Evolutionary conservation across 2,113 vertebrate species (phyloP), one percentile per base, ranked within the genome.

Genomic region (Lutjanus erythropterus): DNA sequence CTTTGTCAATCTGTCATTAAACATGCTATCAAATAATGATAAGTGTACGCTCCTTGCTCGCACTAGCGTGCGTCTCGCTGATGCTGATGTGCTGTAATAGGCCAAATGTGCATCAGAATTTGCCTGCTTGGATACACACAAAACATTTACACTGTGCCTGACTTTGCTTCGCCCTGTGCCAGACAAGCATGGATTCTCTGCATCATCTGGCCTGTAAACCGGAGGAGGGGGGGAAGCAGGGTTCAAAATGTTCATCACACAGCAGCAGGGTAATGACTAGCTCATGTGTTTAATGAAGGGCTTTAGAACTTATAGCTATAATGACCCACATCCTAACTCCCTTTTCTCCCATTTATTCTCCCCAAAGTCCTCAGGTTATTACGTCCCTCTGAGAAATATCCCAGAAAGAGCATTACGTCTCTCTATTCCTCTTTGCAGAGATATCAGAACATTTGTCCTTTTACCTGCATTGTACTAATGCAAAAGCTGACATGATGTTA

Each of bases 1-100:
- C 95, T 95, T 96, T 95, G 96, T 98, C 97, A 97, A 97, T 98
- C 96, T 97, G 97, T 97, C 97, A 96, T 98, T 97, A 98, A 98
- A 97, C 97, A 97, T 97, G 96, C 96, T 97, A 98, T 98, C 96
- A 97, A 96, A 97, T 96, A 96, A 97, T 97, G 96, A 96, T 97
- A 96, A 97, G 96, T 96, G 96, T 95, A 92, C 93, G 94, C 96
- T 95, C 94, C 95, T 94, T 94, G 96, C 97, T 96, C 87, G 95
- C 96, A 91, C 94, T 96, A 89, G 95, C 94, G 94, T 95, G 95
- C 95, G 86, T 91, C 90, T 91, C 94, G 93, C 95, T 96, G 92
- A 96, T 94, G 96, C 95, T 97, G 97, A 99, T 96, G 96, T 94
- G 92, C 95, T 82, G 95, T 98, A 98, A 99, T 97, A 95, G 96